Percentiles rank a stretch among this genome's conserved stretches.
These are phyloP conservation scores for Terrapene triunguis DNA, from an alignment of 2,113 vertebrate genomes.

Conservation along the genomic window DNA sequence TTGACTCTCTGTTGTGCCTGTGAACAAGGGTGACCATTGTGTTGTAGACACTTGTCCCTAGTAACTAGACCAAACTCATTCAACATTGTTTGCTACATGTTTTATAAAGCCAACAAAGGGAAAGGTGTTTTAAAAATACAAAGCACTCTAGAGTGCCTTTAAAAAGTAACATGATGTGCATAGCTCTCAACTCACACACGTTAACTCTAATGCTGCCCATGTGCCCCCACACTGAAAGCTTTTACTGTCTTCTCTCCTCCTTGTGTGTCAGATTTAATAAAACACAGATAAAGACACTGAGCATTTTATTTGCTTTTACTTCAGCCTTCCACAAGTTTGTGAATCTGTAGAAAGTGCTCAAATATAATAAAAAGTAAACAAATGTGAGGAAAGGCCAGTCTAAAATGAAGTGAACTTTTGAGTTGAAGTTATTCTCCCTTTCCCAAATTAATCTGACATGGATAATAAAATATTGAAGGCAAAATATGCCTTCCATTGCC, in stretches of 20 bases:
- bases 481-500: neutral
- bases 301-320: conserved; percentile 6
- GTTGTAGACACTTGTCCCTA: neutral
- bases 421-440: neutral
- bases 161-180: neutral
- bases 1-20: neutral
- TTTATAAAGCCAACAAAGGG: neutral
- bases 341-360: conserved; percentile 9
- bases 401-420: neutral
- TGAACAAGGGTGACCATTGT: neutral
- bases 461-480: conserved; percentile 5
- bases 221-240: neutral
- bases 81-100: neutral
- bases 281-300: neutral
- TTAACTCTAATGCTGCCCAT: neutral
- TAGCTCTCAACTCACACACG: neutral
- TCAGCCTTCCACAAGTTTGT: neutral
- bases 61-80: neutral
- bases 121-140: neutral
- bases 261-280: neutral
- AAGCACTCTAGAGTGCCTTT: neutral
- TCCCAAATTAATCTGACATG: conserved; percentile 10
- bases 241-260: neutral
- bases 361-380: conserved; percentile 34
- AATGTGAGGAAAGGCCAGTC: conserved; percentile 26